phyloP scores from a whole-genome alignment of 2,888 invertebrate genomes.

The Myathropa florea region DNA sequence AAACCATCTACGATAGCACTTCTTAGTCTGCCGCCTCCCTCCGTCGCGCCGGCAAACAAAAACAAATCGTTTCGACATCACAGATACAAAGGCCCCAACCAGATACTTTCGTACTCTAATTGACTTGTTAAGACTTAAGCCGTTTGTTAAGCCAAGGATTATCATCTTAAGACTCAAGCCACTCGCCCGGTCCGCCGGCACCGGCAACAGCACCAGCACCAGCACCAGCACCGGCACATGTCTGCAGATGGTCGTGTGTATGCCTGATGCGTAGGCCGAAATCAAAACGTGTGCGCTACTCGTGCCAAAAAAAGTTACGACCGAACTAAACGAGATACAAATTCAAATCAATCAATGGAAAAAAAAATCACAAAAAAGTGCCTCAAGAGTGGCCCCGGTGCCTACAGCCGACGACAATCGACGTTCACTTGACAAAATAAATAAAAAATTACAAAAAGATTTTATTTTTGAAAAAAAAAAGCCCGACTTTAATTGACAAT shows the following conservation, averaged over 20 bases:
- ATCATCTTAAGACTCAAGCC: constrained; percentile 47
- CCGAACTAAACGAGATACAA: constrained; percentile 8
- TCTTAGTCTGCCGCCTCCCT: neutral
- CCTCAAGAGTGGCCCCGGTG: neutral
- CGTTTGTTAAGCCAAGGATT: constrained; percentile 58
- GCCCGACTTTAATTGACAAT: constrained; percentile 22
- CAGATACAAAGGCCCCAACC: neutral
- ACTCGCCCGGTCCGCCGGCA: constrained; percentile 12
- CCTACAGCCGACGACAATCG: neutral
- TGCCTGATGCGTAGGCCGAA: constrained; percentile 37
- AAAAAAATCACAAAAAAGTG: constrained; percentile 10
- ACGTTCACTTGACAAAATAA: constrained; percentile 44
- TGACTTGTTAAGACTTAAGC: constrained; percentile 59
- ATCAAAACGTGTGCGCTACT: constrained; percentile 53
- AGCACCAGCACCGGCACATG: neutral
- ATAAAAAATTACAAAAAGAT: constrained; percentile 1
- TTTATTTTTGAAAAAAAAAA: neutral
- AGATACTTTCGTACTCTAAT: constrained; percentile 47
- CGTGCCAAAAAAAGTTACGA: constrained; percentile 35
- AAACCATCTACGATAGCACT: constrained; percentile 5
- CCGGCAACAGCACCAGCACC: neutral
- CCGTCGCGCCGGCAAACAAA: constrained; percentile 23
- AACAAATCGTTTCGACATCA: constrained; percentile 43
- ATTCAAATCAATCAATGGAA: constrained; percentile 53
- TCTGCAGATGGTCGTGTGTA: neutral